A percentile compares a stretch with the other conserved stretches of the same genome.
Conservation (phyloP, 2,888 invertebrate genomes). For the Lacanobia wlatinum region DNA sequence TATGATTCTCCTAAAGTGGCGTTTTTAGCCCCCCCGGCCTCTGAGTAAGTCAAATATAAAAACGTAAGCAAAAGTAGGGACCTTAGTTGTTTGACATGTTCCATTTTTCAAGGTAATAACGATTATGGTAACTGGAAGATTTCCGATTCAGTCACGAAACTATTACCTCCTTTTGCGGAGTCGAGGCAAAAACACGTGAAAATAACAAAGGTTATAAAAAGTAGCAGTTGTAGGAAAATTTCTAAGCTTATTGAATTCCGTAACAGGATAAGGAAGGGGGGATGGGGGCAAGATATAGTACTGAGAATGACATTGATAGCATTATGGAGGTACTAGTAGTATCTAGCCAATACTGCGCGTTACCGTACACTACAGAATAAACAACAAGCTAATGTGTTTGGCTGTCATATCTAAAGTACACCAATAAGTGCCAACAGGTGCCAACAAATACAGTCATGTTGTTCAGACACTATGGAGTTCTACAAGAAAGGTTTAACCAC, state of each 20-base stretch:
- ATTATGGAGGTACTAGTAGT: neutral
- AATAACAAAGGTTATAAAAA: neutral
- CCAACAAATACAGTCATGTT: neutral
- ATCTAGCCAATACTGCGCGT: neutral
- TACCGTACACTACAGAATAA: slow-evolving; percentile 2
- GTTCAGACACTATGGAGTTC: neutral
- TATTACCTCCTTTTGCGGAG: neutral
- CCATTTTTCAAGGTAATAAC: too few relatives aligned
- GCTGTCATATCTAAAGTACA: neutral
- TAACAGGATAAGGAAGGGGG: too few relatives aligned
- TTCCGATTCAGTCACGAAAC: neutral
- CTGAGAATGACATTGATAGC: neutral
- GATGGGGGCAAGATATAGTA: neutral
- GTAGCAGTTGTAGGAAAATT: too few relatives aligned
- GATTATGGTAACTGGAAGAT: too few relatives aligned
- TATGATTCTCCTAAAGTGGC: too few relatives aligned
- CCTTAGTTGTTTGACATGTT: too few relatives aligned
- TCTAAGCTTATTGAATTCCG: neutral
- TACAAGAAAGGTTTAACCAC: neutral
- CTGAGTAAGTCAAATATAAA: too few relatives aligned
- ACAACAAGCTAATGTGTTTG: slow-evolving; percentile 3
- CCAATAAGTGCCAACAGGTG: neutral
- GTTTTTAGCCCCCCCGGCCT: too few relatives aligned
- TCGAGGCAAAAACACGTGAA: neutral
- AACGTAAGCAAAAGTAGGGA: too few relatives aligned